phyloP scores from a whole-genome alignment of 2,888 invertebrate species.

The Lasioglossum oenotherae region DNA sequence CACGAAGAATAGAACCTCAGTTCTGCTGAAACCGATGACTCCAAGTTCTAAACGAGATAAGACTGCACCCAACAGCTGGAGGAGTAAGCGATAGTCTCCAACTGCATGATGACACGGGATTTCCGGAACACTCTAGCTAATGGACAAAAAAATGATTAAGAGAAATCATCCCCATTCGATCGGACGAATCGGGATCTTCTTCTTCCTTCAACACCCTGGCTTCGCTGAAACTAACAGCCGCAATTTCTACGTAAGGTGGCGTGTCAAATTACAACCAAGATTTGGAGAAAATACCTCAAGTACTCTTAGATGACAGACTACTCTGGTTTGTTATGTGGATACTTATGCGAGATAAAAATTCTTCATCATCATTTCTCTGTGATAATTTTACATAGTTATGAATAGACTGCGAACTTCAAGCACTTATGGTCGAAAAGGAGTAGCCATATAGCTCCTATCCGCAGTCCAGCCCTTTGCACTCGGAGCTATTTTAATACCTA shows the following conservation, averaged over 20 bases:
- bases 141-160: background rate
- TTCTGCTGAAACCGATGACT: background rate
- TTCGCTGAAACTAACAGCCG: background rate
- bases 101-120: background rate
- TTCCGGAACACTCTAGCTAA: background rate
- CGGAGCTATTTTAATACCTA: no score
- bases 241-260: background rate
- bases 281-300: background rate
- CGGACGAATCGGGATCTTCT: background rate
- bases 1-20: no score
- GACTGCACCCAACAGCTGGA: background rate
- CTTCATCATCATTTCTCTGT: no score
- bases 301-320: background rate
- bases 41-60: background rate
- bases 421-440: no score
- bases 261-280: background rate
- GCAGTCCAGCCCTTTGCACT: no score
- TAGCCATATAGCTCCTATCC: no score
- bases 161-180: background rate
- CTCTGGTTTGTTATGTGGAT: no score
- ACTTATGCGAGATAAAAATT: no score
- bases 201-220: background rate
- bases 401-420: no score
- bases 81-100: background rate
- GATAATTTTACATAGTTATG: no score